Conservation (phyloP, 2,797 vertebrate species). For the Rallus crepitans region DNA sequence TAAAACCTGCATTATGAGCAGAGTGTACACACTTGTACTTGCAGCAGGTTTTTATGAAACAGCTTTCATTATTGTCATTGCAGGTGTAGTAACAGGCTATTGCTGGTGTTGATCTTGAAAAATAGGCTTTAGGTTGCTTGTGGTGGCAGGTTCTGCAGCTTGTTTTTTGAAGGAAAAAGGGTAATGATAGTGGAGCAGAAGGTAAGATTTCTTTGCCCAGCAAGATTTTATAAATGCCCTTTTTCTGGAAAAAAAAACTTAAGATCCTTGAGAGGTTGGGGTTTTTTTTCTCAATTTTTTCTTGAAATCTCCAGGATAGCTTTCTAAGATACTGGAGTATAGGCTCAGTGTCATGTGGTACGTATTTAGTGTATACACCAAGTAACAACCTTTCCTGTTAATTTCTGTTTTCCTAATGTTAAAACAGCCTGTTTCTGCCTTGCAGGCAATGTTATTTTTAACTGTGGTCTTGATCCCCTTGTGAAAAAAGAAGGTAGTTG, state of each 20-base stretch:
- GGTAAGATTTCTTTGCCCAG: neutral
- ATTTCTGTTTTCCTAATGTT: neutral
- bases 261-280: neutral
- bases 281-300: neutral
- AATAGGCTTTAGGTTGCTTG: neutral
- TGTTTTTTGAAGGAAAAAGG: neutral
- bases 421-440: neutral
- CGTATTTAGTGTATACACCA: neutral
- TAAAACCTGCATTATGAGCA: neutral
- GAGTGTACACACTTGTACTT: conserved; percentile 6
- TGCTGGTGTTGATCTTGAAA: neutral
- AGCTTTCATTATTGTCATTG: neutral
- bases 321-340: neutral
- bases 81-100: neutral
- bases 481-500: neutral
- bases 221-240: neutral
- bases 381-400: neutral
- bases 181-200: neutral
- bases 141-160: neutral
- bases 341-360: neutral
- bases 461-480: neutral
- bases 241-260: neutral
- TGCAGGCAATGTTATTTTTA: neutral
- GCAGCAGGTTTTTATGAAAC: neutral
- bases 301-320: neutral